Percentiles rank a stretch among this genome's conserved stretches.
Conservation (phyloP, 1,140 invertebrate genomes). For the Anadara kagoshimensis region DNA sequence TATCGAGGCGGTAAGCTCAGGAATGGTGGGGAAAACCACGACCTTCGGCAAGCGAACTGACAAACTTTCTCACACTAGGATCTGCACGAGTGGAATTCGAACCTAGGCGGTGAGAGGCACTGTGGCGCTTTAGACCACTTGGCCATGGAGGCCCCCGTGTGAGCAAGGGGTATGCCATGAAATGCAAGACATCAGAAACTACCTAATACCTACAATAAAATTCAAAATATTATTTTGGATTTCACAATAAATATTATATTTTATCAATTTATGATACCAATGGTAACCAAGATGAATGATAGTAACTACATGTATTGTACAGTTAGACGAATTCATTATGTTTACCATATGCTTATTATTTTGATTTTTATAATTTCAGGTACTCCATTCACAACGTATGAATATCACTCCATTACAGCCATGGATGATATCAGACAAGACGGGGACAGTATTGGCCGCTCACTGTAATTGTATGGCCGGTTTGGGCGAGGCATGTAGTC, state of each 20-base stretch:
- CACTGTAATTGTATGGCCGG: conserved; percentile 49
- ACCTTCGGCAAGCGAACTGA: no score
- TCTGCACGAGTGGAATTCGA: no score
- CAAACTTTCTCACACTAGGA: no score
- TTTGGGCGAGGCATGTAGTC: conserved; percentile 39
- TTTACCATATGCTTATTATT: not conserved
- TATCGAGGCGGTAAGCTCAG: no score
- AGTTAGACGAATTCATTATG: not conserved
- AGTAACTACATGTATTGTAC: not conserved
- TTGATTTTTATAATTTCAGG: conserved; percentile 1
- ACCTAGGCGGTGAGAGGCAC: no score
- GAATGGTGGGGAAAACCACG: no score
- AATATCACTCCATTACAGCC: conserved; percentile 9
- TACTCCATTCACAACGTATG: conserved; percentile 29
- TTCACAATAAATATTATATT: not conserved
- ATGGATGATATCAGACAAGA: conserved; percentile 7
- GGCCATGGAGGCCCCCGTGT: no score
- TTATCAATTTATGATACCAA: not conserved
- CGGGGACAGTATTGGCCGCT: conserved; percentile 15
- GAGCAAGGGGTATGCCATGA: no score
- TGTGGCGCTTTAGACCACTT: no score
- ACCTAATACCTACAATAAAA: conserved; percentile 13
- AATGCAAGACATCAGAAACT: not conserved
- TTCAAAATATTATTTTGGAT: not conserved
- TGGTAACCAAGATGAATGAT: not conserved